These are phyloP conservation scores for Sicus ferrugineus DNA, from an alignment of 2,888 invertebrate species.

Conservation along the genomic window DNA sequence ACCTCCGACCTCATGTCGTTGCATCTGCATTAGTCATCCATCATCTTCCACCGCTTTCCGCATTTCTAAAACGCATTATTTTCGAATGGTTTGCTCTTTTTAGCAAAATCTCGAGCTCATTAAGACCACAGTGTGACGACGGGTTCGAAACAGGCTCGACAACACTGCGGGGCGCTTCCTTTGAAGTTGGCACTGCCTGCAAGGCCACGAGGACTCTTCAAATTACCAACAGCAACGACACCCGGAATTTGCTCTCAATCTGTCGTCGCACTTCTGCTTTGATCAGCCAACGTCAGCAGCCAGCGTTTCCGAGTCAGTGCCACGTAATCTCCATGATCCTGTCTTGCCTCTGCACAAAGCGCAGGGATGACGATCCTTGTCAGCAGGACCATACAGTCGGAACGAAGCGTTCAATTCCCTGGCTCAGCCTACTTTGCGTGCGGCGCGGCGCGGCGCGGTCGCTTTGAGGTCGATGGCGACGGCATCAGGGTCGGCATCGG, in stretches of 20 bases:
- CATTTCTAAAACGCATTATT: background rate
- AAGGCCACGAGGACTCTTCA: background rate
- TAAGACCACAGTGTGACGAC: background rate
- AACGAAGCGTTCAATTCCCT: constrained; percentile 22
- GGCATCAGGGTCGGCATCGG: background rate
- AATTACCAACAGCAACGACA: background rate
- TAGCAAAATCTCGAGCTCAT: background rate
- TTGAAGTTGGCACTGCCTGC: background rate
- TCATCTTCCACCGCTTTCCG: background rate
- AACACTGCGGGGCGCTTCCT: constrained; percentile 13
- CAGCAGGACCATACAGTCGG: constrained; percentile 19
- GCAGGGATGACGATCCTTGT: constrained; percentile 27
- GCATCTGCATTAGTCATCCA: background rate
- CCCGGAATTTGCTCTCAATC: background rate
- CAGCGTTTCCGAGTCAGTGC: no score
- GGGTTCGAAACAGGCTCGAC: background rate
- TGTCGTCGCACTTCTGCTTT: constrained; percentile 16
- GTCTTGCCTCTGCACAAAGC: background rate
- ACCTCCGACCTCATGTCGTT: background rate
- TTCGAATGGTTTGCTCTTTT: background rate
- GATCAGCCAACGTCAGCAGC: background rate
- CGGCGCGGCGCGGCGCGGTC: no score
- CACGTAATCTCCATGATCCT: no score
- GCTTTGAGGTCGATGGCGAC: constrained; percentile 7
- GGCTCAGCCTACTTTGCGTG: constrained; percentile 23